Conservation (phyloP, 2,797 vertebrate species). For the Eulemur albifrons region DNA sequence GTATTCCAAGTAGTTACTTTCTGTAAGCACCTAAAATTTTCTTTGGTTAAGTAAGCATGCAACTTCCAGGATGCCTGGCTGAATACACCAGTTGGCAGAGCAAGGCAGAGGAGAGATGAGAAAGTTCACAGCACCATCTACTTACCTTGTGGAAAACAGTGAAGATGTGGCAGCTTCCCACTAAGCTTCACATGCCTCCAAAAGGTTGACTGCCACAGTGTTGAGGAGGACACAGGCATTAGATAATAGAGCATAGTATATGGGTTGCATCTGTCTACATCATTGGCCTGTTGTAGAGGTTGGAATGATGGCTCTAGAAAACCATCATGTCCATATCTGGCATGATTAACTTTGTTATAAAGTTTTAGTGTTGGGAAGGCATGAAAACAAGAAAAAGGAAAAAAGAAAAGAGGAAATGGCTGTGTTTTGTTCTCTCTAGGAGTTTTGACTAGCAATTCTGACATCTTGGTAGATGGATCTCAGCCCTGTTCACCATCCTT, state of each 20-base stretch:
- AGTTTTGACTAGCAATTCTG: not conserved
- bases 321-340: not conserved
- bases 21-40: not conserved
- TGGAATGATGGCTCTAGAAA: not conserved
- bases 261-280: not conserved
- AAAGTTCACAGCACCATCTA: not conserved
- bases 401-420: not conserved
- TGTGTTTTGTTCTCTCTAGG: not conserved
- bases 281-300: not conserved
- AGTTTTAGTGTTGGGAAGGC: not conserved
- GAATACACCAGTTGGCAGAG: not conserved
- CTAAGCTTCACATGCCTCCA: not conserved
- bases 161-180: not conserved
- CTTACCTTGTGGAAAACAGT: not conserved
- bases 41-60: not conserved
- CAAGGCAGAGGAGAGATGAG: not conserved
- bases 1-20: not conserved
- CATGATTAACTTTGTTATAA: not conserved
- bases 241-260: not conserved
- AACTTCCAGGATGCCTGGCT: not conserved
- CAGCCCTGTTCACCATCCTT: not conserved
- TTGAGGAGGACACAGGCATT: not conserved
- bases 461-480: not conserved
- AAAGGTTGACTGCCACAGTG: not conserved
- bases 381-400: not conserved